Conservation (phyloP, 2,888 invertebrate genomes). For the Nectonema munidae region DNA sequence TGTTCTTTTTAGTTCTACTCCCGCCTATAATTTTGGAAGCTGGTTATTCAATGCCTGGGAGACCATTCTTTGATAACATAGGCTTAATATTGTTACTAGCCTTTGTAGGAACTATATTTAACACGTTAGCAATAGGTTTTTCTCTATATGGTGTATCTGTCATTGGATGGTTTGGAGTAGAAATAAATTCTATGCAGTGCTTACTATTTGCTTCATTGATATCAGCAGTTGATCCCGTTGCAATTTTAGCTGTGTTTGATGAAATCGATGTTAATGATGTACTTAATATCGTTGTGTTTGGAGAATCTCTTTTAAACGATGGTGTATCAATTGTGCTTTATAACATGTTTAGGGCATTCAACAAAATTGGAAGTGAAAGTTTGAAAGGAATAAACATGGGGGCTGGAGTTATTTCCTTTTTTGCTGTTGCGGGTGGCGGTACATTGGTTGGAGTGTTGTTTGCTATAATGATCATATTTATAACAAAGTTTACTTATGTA, state of each 20-base stretch:
- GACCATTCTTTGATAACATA: slow-evolving; percentile 82
- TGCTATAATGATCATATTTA: slow-evolving; percentile 19
- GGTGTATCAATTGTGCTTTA: slow-evolving; percentile 53
- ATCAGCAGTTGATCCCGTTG: slow-evolving; percentile 84
- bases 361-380: slow-evolving; percentile 19
- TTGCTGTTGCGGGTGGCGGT: slow-evolving; percentile 20
- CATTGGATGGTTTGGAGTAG: slow-evolving; percentile 39
- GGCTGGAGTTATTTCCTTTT: slow-evolving; percentile 19
- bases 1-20: slow-evolving; percentile 82
- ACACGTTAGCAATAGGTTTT: slow-evolving; percentile 33
- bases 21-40: slow-evolving; percentile 93
- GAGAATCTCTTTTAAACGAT: slow-evolving; percentile 82
- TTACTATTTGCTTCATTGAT: slow-evolving; percentile 59
- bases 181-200: slow-evolving; percentile 37
- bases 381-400: slow-evolving; percentile 17
- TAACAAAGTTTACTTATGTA: slow-evolving; percentile 32
- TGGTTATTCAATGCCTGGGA: slow-evolving; percentile 90
- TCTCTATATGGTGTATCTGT: slow-evolving; percentile 13
- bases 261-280: slow-evolving; percentile 91
- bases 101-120: slow-evolving; percentile 61
- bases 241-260: slow-evolving; percentile 77
- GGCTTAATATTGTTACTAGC: slow-evolving; percentile 78
- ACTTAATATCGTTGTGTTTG: slow-evolving; percentile 83
- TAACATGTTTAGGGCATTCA: slow-evolving; percentile 21
- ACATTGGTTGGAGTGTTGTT: slow-evolving; percentile 20